These are phyloP conservation scores for Progne subis DNA, from an alignment of 2,113 vertebrate species.

Conservation along the genomic window DNA sequence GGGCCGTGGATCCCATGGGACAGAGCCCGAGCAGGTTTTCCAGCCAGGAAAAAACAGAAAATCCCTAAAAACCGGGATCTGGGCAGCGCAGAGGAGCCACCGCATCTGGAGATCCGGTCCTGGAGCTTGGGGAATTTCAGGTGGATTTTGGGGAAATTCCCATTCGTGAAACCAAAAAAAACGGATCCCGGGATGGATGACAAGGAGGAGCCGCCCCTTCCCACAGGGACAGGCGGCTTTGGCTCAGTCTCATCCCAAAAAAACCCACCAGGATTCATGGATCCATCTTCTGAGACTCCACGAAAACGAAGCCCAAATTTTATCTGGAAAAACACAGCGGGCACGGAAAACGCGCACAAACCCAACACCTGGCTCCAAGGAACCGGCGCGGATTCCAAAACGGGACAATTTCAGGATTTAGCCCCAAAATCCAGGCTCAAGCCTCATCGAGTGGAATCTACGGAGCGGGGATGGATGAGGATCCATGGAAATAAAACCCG, in stretches of 20 bases:
- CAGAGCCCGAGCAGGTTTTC: not conserved
- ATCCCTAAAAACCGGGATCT: not conserved
- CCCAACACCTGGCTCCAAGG: not conserved
- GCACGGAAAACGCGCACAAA: not conserved
- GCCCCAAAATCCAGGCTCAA: not conserved
- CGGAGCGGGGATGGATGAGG: not conserved
- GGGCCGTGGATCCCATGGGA: not conserved
- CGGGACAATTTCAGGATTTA: not conserved
- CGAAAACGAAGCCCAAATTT: fast-evolving
- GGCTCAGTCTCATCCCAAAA: not conserved
- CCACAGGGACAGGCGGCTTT: not conserved
- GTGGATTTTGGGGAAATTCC: not conserved
- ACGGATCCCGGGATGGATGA: not conserved
- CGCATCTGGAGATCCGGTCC: fast-evolving
- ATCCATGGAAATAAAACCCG: not conserved
- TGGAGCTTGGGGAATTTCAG: not conserved
- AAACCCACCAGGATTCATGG: fast-evolving
- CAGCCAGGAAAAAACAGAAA: not conserved
- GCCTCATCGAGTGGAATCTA: fast-evolving
- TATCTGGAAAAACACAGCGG: not conserved
- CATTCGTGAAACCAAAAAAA: fast-evolving
- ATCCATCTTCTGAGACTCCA: too few species aligned
- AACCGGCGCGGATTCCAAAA: fast-evolving
- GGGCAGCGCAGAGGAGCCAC: not conserved
- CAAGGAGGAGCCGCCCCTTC: not conserved